These are phyloP conservation scores for Cryptus armator DNA, from an alignment of 2,888 invertebrate genomes.

Conservation along the genomic window DNA sequence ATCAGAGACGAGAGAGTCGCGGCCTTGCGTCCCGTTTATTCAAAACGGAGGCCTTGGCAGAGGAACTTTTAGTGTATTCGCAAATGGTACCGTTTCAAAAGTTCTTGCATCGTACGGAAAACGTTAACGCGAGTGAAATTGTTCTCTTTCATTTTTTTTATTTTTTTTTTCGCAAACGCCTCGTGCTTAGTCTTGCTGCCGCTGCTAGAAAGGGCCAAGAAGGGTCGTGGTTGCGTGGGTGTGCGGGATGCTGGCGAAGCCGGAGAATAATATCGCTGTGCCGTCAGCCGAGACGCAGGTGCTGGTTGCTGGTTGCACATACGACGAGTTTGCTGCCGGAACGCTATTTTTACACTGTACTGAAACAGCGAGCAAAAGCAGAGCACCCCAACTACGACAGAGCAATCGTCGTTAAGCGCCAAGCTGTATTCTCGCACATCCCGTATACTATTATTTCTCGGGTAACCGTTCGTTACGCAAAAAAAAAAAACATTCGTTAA, in stretches of 20 bases:
- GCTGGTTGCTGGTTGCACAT: slow-evolving; percentile 35
- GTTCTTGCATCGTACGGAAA: slow-evolving; percentile 41
- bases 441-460: slow-evolving; percentile 41
- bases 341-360: slow-evolving; percentile 25
- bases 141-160: slow-evolving; percentile 57
- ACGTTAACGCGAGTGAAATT: slow-evolving; percentile 49
- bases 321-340: slow-evolving; percentile 25
- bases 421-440: slow-evolving; percentile 64
- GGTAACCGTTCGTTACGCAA: not conserved
- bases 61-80: slow-evolving; percentile 27
- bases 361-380: slow-evolving; percentile 34
- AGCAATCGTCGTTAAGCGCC: slow-evolving; percentile 49
- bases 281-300: slow-evolving; percentile 64
- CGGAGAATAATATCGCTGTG: slow-evolving; percentile 65
- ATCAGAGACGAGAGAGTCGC: not conserved
- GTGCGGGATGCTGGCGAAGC: slow-evolving; percentile 37
- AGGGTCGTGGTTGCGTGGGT: slow-evolving; percentile 50
- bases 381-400: slow-evolving; percentile 55
- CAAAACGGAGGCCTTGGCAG: not conserved
- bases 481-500: not conserved
- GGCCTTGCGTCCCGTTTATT: slow-evolving; percentile 14
- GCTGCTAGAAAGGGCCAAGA: slow-evolving; percentile 53
- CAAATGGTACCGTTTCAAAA: slow-evolving; percentile 45
- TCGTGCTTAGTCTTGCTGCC: slow-evolving; percentile 42
- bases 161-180: slow-evolving; percentile 45